Conservation (phyloP, 2,113 vertebrate genomes). For the Perca flavescens region DNA sequence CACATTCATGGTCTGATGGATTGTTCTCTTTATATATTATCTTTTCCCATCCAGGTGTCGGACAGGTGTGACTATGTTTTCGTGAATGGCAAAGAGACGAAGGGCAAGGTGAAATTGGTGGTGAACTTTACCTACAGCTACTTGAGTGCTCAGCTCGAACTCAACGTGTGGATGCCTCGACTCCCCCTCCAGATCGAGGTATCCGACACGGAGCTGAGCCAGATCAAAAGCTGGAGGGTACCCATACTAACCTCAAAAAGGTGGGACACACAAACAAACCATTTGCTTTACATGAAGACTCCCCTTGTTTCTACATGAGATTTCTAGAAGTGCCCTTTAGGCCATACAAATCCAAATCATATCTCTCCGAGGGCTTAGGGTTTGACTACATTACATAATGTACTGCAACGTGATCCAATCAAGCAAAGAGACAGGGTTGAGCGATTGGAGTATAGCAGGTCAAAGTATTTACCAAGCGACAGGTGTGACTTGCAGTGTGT, state of each 20-base stretch:
- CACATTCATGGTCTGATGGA: not conserved
- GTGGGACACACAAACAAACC: slow-evolving; percentile 73
- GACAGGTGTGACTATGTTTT: slow-evolving; percentile 95
- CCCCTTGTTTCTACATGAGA: not conserved
- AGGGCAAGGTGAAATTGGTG: slow-evolving; percentile 88
- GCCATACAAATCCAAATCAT: slow-evolving; percentile 36
- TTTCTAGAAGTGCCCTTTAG: slow-evolving; percentile 11
- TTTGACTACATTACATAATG: slow-evolving; percentile 64
- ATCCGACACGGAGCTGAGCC: slow-evolving; percentile 93
- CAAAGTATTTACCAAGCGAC: slow-evolving; percentile 45
- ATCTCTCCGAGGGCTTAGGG: slow-evolving; percentile 50
- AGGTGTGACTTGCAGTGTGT: slow-evolving; percentile 50
- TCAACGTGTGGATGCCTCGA: slow-evolving; percentile 93
- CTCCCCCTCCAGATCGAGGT: slow-evolving; percentile 94
- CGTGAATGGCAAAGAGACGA: slow-evolving; percentile 94
- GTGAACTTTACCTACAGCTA: slow-evolving; percentile 96
- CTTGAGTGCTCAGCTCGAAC: slow-evolving; percentile 88
- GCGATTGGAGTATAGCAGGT: slow-evolving; percentile 48
- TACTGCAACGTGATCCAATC: slow-evolving; percentile 67
- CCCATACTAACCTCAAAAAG: slow-evolving; percentile 90
- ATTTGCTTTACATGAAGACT: slow-evolving; percentile 11
- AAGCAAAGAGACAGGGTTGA: slow-evolving; percentile 58
- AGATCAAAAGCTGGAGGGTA: slow-evolving; percentile 96
- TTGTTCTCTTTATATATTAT: not conserved
- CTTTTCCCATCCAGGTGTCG: slow-evolving; percentile 87